phyloP scores from a whole-genome alignment of 2,797 vertebrate species.

The Bufotes viridis region DNA sequence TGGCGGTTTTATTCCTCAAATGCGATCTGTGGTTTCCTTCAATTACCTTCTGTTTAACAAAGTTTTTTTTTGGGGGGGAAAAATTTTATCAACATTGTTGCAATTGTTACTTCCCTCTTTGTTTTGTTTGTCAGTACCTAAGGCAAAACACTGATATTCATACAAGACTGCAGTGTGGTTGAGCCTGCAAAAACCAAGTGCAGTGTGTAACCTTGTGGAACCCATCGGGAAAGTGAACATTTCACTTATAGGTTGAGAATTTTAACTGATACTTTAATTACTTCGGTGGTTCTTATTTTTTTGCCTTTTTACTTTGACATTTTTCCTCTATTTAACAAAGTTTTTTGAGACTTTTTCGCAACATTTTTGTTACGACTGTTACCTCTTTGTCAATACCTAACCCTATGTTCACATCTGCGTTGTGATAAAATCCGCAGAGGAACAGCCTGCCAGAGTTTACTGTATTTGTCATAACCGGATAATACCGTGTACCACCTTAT shows the following conservation, averaged over 20 bases:
- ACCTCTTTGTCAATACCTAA: too few relatives aligned
- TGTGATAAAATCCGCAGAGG: too few relatives aligned
- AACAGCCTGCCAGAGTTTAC: too few relatives aligned
- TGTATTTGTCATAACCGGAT: too few relatives aligned
- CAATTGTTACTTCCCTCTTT: not conserved
- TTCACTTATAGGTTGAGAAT: not conserved
- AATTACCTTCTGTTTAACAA: not conserved
- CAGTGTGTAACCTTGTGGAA: not conserved
- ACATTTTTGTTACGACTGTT: too few relatives aligned
- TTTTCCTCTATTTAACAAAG: too few relatives aligned
- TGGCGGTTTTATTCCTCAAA: not conserved
- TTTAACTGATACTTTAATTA: not conserved
- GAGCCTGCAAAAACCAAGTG: not conserved
- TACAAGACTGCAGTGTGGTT: not conserved
- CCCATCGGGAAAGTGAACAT: not conserved
- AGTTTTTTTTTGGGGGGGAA: slow-evolving; percentile 23
- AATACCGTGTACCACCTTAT: too few relatives aligned
- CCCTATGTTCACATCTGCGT: too few relatives aligned
- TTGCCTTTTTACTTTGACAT: not conserved
- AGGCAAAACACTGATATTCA: slow-evolving; percentile 22
- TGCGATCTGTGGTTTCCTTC: not conserved
- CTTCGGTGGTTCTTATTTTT: not conserved
- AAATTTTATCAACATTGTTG: not conserved
- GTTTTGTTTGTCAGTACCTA: not conserved
- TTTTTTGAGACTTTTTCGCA: too few relatives aligned